A percentile compares a stretch with the other conserved stretches of the same genome.
phyloP scores from a whole-genome alignment of 2,113 vertebrate genomes.

The Raja brachyura region DNA sequence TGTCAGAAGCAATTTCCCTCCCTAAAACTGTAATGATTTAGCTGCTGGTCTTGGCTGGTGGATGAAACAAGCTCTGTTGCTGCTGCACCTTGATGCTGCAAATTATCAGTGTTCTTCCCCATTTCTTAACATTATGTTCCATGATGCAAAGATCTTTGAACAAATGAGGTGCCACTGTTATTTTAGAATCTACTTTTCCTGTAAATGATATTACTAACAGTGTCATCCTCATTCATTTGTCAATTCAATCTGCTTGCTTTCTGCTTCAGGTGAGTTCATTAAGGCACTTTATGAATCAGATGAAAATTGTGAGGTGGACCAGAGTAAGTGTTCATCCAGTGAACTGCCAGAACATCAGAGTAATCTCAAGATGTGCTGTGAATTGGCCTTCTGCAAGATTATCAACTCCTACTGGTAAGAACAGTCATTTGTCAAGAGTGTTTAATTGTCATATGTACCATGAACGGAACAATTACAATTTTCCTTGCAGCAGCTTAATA shows the following conservation, averaged over 20 bases:
- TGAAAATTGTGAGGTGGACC: conserved; percentile 92
- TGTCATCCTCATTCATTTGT: neutral
- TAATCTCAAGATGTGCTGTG: conserved; percentile 97
- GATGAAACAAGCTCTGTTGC: too few relatives aligned
- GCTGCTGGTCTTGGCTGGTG: too few relatives aligned
- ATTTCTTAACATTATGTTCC: too few relatives aligned
- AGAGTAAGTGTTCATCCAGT: conserved; percentile 68
- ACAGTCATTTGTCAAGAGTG: too few relatives aligned
- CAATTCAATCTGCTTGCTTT: neutral
- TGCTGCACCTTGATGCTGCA: too few relatives aligned
- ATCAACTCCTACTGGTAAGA: conserved; percentile 94
- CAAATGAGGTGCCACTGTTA: neutral
- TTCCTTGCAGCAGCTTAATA: too few relatives aligned
- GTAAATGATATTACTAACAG: neutral
- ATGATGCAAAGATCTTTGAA: neutral
- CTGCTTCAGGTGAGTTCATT: conserved; percentile 81
- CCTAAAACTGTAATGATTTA: too few relatives aligned
- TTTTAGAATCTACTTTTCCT: neutral
- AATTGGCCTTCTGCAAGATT: conserved; percentile 95
- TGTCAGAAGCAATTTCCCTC: too few relatives aligned
- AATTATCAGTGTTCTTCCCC: too few relatives aligned
- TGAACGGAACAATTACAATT: too few relatives aligned
- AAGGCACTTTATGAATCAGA: conserved; percentile 93
- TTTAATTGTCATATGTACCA: too few relatives aligned
- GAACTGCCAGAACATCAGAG: conserved; percentile 83